These are phyloP conservation scores for Agrochola lychnidis DNA, from an alignment of 2,888 invertebrate species.

Conservation along the genomic window DNA sequence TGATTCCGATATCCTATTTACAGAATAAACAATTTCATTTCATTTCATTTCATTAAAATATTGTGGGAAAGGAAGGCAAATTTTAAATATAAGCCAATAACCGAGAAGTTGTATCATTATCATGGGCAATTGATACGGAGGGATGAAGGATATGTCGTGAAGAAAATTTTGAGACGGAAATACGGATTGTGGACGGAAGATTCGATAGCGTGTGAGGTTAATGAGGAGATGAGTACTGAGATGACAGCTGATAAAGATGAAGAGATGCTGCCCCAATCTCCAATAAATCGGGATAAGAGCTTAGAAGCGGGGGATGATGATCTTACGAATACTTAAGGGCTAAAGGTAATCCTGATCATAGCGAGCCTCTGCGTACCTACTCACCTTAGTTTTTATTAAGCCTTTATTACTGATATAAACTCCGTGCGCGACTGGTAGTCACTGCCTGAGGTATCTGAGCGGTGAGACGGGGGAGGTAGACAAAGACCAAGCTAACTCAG, in stretches of 20 bases:
- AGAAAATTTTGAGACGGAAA: not conserved
- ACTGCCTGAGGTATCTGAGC: no score
- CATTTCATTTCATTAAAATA: no score
- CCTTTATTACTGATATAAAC: not conserved
- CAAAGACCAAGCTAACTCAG: no score
- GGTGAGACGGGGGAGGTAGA: no score
- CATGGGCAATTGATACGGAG: no score
- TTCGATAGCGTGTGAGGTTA: not conserved
- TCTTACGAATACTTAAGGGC: not conserved
- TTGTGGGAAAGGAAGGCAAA: not conserved
- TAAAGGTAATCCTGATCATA: not conserved
- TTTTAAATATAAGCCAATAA: not conserved
- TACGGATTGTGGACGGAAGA: not conserved
- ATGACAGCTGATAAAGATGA: not conserved
- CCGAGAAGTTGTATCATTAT: not conserved
- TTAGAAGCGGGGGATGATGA: not conserved
- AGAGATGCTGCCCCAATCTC: not conserved
- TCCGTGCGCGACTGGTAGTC: no score
- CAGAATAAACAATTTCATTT: no score
- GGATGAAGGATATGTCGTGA: not conserved
- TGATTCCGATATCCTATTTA: no score
- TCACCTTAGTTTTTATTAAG: not conserved
- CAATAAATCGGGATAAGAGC: not conserved
- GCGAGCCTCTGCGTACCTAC: not conserved
- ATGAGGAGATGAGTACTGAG: not conserved